Evolutionary conservation across 1,140 invertebrate genomes (phyloP).

Genomic region (Zaprionus camerounensis): DNA sequence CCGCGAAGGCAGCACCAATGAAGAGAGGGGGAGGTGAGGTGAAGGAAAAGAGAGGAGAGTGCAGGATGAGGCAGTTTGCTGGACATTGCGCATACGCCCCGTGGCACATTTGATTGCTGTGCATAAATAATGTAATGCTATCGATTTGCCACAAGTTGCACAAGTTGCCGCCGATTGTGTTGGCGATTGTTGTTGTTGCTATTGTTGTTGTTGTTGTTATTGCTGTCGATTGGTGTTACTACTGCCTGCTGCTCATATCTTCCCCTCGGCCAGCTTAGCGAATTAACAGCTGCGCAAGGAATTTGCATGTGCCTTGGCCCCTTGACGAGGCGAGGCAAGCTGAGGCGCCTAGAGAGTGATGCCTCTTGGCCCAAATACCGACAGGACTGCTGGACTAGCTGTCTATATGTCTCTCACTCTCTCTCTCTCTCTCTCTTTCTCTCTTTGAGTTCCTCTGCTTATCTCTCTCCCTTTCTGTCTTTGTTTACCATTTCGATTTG

Average conservation of each 20-base stretch:
- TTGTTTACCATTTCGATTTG: slow-evolving; percentile 82
- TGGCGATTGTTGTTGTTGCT: neutral
- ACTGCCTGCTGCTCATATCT: slow-evolving; percentile 52
- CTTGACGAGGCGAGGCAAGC: neutral
- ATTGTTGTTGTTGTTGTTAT: neutral
- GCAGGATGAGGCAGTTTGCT: neutral
- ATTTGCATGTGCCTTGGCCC: slow-evolving; percentile 66
- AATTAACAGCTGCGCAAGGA: slow-evolving; percentile 74
- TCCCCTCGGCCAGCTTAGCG: slow-evolving; percentile 45
- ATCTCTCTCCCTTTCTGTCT: slow-evolving; percentile 33
- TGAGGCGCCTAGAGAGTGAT: neutral
- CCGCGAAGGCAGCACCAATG: slow-evolving; percentile 27
- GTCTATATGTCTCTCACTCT: neutral
- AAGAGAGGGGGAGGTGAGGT: neutral
- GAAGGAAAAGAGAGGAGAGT: neutral
- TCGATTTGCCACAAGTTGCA: slow-evolving; percentile 46
- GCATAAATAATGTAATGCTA: slow-evolving; percentile 73
- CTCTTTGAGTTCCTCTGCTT: neutral
- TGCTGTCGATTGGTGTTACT: neutral
- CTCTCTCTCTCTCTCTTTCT: neutral
- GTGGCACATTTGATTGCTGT: slow-evolving; percentile 74
- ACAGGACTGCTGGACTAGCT: neutral
- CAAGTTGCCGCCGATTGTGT: neutral
- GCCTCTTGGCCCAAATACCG: neutral
- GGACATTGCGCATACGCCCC: slow-evolving; percentile 70